Conservation (phyloP, 2,888 invertebrate genomes). For the Drosophila prostipennis region DNA sequence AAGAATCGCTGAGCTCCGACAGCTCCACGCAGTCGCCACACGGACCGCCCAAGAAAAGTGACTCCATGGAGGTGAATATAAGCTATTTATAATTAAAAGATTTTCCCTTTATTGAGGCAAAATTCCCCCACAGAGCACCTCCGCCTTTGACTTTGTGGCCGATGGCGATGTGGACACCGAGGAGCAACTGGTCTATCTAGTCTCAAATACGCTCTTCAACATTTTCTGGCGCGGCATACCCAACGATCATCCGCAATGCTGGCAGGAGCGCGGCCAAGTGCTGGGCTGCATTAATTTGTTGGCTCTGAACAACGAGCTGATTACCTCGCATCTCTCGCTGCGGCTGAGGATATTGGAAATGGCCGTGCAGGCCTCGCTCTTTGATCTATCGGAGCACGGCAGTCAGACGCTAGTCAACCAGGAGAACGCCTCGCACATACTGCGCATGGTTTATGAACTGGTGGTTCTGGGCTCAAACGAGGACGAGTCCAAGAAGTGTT, state of each 20-base stretch:
- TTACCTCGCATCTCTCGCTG: slow-evolving; percentile 85
- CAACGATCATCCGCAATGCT: slow-evolving; percentile 85
- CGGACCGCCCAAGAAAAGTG: slow-evolving; percentile 70
- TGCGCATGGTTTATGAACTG: slow-evolving; percentile 86
- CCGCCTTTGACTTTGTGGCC: slow-evolving; percentile 79
- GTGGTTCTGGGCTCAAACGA: slow-evolving; percentile 86
- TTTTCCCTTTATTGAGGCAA: not conserved
- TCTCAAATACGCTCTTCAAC: slow-evolving; percentile 86
- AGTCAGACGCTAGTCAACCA: slow-evolving; percentile 83
- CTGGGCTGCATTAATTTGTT: slow-evolving; percentile 86
- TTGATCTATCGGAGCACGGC: slow-evolving; percentile 86
- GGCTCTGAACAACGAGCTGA: slow-evolving; percentile 86
- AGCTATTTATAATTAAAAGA: fast-evolving
- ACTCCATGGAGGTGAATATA: slow-evolving; percentile 72
- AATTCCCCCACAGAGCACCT: slow-evolving; percentile 45
- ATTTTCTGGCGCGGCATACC: slow-evolving; percentile 87
- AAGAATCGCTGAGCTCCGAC: slow-evolving; percentile 82
- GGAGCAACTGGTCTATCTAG: slow-evolving; percentile 86
- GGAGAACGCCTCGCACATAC: slow-evolving; percentile 86
- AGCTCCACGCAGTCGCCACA: slow-evolving; percentile 82
- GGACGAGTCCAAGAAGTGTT: slow-evolving; percentile 85
- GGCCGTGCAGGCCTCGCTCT: slow-evolving; percentile 86
- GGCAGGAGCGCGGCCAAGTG: slow-evolving; percentile 87
- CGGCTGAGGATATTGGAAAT: slow-evolving; percentile 86
- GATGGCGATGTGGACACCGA: slow-evolving; percentile 84